These are phyloP conservation scores for Idaea biselata DNA, from an alignment of 2,888 invertebrate genomes.

Conservation along the genomic window DNA sequence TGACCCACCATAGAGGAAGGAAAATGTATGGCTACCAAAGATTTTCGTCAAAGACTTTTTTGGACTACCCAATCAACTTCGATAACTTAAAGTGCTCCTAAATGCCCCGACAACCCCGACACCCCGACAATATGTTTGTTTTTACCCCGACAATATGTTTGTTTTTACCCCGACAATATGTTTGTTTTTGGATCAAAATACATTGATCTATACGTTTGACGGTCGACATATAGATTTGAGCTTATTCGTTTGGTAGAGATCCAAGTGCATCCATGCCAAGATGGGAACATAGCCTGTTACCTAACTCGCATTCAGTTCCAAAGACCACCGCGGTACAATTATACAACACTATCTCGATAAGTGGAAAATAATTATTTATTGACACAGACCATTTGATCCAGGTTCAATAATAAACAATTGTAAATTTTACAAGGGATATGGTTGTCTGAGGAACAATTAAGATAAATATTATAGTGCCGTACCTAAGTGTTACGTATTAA, in stretches of 20 bases:
- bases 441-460: constrained; percentile 55
- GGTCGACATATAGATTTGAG: background rate
- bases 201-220: background rate
- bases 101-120: too few relatives aligned
- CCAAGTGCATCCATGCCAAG: constrained; percentile 62
- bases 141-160: too few relatives aligned
- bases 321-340: constrained; percentile 44
- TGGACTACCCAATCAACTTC: too few relatives aligned
- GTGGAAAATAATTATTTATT: constrained; percentile 59
- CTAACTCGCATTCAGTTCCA: constrained; percentile 47
- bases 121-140: too few relatives aligned
- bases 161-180: background rate
- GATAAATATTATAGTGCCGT: constrained; percentile 60
- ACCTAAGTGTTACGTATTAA: constrained; percentile 24
- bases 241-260: constrained; percentile 47
- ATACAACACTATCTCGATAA: constrained; percentile 45
- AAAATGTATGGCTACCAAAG: too few relatives aligned
- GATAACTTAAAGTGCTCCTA: too few relatives aligned
- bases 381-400: constrained; percentile 25
- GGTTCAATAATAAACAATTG: constrained; percentile 43
- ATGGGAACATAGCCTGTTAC: constrained; percentile 43
- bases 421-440: constrained; percentile 50
- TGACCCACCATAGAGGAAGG: too few relatives aligned
- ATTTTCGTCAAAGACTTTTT: too few relatives aligned
- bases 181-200: background rate